Conservation (phyloP, 2,888 invertebrate genomes). For the Nyleta sp. region DNA sequence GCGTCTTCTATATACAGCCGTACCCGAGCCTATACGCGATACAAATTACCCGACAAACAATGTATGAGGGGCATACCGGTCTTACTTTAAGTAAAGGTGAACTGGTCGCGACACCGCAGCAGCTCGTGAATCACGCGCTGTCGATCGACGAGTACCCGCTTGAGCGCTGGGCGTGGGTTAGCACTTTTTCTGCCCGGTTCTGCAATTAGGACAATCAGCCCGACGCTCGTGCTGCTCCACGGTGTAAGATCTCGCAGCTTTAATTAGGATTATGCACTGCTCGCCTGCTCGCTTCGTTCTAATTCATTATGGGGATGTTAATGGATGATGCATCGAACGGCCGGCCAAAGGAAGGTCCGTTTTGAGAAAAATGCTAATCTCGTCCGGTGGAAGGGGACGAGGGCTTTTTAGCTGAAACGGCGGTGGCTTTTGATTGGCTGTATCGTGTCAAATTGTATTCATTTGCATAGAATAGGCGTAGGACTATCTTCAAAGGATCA, state of each 20-base stretch:
- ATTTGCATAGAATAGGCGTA: no score
- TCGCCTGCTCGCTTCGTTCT: slow-evolving; percentile 41
- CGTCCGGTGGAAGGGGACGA: no score
- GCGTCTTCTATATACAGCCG: slow-evolving; percentile 58
- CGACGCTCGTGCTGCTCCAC: slow-evolving; percentile 60
- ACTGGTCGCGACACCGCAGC: slow-evolving; percentile 63
- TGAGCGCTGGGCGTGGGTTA: slow-evolving; percentile 59
- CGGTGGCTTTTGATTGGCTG: no score
- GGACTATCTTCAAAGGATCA: no score
- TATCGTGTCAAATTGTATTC: no score
- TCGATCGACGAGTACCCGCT: slow-evolving; percentile 58
- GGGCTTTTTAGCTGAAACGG: no score
- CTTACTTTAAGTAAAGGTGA: slow-evolving; percentile 64
- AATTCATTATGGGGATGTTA: slow-evolving; percentile 60
- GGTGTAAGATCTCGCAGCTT: slow-evolving; percentile 65
- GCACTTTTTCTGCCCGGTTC: slow-evolving; percentile 56
- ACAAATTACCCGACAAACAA: slow-evolving; percentile 68
- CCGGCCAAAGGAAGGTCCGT: slow-evolving; percentile 27
- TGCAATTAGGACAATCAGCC: slow-evolving; percentile 67
- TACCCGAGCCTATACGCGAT: slow-evolving; percentile 56
- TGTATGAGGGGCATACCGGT: slow-evolving; percentile 64
- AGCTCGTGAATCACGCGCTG: slow-evolving; percentile 66
- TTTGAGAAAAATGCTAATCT: slow-evolving; percentile 44
- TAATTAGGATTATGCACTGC: slow-evolving; percentile 63
- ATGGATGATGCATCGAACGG: slow-evolving; percentile 43